phyloP scores from a whole-genome alignment of 2,113 vertebrate species.

The Marmota monax region DNA sequence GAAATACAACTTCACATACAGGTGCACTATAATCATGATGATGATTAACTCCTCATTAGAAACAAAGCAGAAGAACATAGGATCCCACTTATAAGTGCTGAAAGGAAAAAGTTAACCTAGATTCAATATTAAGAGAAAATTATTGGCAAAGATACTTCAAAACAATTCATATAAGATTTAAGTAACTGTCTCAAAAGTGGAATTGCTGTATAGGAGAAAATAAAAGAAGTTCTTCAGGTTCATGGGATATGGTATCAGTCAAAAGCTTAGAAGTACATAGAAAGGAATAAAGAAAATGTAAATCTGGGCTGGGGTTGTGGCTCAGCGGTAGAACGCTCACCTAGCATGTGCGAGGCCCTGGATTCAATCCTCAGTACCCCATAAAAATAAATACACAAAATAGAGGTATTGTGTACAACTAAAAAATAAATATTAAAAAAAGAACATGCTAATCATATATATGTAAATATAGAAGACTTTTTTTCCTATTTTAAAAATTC shows the following conservation, averaged over 20 bases:
- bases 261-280: background rate
- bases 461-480: background rate
- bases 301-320: background rate
- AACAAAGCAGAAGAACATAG: background rate
- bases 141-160: background rate
- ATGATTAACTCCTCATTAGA: background rate
- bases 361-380: too few relatives aligned
- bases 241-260: background rate
- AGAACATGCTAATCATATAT: background rate
- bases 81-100: background rate
- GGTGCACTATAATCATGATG: background rate
- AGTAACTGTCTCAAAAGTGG: background rate
- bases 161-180: background rate
- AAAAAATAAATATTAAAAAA: too few relatives aligned
- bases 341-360: too few relatives aligned
- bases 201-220: background rate
- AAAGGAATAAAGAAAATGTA: background rate
- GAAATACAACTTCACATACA: background rate
- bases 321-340: too few relatives aligned
- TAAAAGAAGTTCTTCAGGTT: background rate
- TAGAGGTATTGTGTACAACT: too few relatives aligned
- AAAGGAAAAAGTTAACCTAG: background rate
- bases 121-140: conserved; percentile 5
- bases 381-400: too few relatives aligned
- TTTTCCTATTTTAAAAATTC: background rate